A percentile compares a stretch with the other conserved stretches of the same genome.
These are phyloP conservation scores for Amia ocellicauda DNA, from an alignment of 2,113 vertebrate species.

Conservation along the genomic window DNA sequence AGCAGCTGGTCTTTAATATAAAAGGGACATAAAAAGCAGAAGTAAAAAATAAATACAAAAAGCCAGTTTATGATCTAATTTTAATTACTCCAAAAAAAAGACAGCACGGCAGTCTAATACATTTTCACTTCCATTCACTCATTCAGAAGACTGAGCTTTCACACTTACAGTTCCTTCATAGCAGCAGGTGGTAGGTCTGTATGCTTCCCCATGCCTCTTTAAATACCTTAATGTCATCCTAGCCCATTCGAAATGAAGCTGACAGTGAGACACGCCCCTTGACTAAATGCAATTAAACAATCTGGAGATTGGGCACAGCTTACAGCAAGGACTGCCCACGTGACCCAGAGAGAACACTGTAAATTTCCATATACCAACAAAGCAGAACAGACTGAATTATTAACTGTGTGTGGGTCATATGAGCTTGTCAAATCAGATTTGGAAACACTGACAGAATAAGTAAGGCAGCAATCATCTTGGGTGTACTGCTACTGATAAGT, in stretches of 20 bases:
- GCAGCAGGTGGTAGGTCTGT: conserved; percentile 48
- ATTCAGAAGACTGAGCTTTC: background rate
- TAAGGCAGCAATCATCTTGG: no score
- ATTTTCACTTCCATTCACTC: no score
- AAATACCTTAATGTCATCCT: conserved; percentile 51
- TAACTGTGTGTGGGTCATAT: conserved; percentile 21
- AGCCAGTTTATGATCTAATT: no score
- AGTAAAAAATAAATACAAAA: no score
- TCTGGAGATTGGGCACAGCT: conserved; percentile 51
- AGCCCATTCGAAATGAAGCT: conserved; percentile 51
- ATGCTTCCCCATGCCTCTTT: conserved; percentile 55
- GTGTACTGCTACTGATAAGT: no score
- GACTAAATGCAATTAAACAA: conserved; percentile 63
- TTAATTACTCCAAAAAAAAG: no score
- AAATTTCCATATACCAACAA: conserved; percentile 62
- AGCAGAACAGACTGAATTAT: background rate
- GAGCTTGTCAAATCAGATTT: background rate
- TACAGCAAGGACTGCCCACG: conserved; percentile 41
- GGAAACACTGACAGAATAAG: no score
- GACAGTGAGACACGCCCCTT: conserved; percentile 49
- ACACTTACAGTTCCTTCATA: conserved; percentile 71
- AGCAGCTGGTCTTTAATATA: no score
- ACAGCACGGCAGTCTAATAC: no score
- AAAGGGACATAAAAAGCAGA: no score
- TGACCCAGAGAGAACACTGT: conserved; percentile 57